Percentiles rank a stretch among this genome's conserved stretches.
phyloP scores from a whole-genome alignment of 2,888 invertebrate species.

The Notocelia uddmanniana region DNA sequence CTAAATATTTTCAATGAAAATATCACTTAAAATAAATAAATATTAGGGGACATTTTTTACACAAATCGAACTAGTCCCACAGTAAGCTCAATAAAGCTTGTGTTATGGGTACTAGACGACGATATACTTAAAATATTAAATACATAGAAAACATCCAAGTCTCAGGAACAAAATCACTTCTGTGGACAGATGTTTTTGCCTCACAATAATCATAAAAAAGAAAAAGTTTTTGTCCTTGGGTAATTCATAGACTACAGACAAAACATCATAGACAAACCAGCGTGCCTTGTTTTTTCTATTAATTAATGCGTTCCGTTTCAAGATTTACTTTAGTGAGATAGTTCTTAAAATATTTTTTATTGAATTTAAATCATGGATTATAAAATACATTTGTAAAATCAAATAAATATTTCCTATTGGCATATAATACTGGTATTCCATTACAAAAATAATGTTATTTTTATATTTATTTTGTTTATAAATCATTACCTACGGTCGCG shows the following conservation, averaged over 20 bases:
- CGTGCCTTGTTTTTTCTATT: slow-evolving; percentile 47
- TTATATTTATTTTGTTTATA: slow-evolving; percentile 30
- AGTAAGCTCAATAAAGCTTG: no score
- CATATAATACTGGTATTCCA: background rate
- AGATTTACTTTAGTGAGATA: background rate
- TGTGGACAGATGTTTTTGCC: slow-evolving; percentile 1
- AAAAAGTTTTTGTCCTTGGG: slow-evolving; percentile 32
- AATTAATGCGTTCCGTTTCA: slow-evolving; percentile 45
- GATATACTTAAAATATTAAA: no score
- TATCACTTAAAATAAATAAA: no score
- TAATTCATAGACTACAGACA: slow-evolving; percentile 37
- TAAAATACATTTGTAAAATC: background rate
- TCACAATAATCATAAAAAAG: slow-evolving; percentile 10
- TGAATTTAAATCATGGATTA: background rate
- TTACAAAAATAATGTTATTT: background rate
- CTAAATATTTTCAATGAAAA: background rate
- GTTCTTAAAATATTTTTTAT: slow-evolving; percentile 1
- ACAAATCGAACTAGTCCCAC: no score
- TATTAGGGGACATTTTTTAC: no score
- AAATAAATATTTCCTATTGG: background rate
- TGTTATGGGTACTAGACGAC: no score
- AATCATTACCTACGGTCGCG: slow-evolving; percentile 47
- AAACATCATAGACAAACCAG: slow-evolving; percentile 40
- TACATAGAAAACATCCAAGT: no score
- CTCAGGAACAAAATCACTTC: no score